Percentiles rank a stretch among this genome's conserved stretches.
Evolutionary conservation across 2,113 vertebrate genomes (phyloP).

Genomic region (Cynocephalus volans): DNA sequence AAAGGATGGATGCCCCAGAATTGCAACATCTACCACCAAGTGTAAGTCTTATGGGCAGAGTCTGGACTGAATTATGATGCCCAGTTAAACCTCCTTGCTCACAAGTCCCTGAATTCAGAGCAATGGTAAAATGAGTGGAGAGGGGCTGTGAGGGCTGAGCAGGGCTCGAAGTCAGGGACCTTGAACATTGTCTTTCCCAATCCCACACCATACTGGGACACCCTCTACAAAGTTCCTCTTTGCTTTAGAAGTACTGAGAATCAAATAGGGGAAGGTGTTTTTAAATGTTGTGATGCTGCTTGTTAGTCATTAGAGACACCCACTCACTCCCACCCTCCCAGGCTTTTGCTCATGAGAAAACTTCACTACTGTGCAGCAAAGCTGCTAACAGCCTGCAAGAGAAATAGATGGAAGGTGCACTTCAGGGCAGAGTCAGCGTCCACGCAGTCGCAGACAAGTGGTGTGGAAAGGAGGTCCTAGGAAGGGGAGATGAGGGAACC

Average conservation of each 20-base stretch:
- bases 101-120: neutral
- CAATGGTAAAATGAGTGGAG: neutral
- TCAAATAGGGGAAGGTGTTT: neutral
- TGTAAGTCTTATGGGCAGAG: neutral
- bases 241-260: neutral
- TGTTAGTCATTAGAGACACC: neutral
- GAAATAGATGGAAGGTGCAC: neutral
- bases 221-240: neutral
- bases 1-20: neutral
- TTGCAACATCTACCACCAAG: no score
- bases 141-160: accelerated
- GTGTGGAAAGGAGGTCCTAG: neutral
- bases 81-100: neutral
- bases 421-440: neutral
- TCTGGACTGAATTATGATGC: neutral
- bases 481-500: neutral
- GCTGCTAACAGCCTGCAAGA: neutral
- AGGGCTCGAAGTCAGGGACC: neutral
- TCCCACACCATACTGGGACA: neutral
- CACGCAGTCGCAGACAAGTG: neutral
- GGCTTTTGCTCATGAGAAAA: neutral
- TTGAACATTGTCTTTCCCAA: neutral
- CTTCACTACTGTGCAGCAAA: neutral
- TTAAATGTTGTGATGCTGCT: neutral
- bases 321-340: neutral